phyloP scores from a whole-genome alignment of 2,888 invertebrate species.

The Spodoptera littoralis region DNA sequence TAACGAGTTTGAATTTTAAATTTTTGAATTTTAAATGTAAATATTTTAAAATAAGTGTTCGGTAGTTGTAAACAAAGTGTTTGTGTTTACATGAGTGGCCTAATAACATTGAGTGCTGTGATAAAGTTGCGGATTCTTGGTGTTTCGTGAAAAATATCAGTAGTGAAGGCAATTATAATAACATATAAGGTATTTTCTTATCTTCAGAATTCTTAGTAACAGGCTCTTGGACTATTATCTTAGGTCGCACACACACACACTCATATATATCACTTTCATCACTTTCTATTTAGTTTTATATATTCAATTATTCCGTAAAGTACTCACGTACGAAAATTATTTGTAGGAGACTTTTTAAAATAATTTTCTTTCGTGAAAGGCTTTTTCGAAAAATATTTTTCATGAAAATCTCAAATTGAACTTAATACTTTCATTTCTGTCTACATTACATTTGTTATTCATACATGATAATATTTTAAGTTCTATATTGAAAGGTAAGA shows the following conservation, averaged over 20 bases:
- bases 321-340: not conserved
- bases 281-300: not conserved
- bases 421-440: no score
- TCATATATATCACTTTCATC: not conserved
- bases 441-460: no score
- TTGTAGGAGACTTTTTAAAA: no score
- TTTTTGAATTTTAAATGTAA: conserved; percentile 10
- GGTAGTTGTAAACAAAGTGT: conserved; percentile 5
- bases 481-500: no score
- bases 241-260: conserved; percentile 10
- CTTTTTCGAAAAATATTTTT: no score
- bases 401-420: no score
- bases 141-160: conserved; percentile 28
- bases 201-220: conserved; percentile 5
- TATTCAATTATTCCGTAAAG: conserved; percentile 6
- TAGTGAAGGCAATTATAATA: conserved; percentile 27
- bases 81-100: conserved; percentile 24
- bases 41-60: conserved; percentile 19
- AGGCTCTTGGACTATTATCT: conserved; percentile 15
- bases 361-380: no score
- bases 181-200: conserved; percentile 45
- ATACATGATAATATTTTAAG: no score
- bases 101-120: conserved; percentile 40
- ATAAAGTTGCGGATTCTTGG: conserved; percentile 25
- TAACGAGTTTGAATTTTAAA: conserved; percentile 19